Evolutionary conservation across 1,140 invertebrate species (phyloP).

Genomic region (Andricus grossulariae): DNA sequence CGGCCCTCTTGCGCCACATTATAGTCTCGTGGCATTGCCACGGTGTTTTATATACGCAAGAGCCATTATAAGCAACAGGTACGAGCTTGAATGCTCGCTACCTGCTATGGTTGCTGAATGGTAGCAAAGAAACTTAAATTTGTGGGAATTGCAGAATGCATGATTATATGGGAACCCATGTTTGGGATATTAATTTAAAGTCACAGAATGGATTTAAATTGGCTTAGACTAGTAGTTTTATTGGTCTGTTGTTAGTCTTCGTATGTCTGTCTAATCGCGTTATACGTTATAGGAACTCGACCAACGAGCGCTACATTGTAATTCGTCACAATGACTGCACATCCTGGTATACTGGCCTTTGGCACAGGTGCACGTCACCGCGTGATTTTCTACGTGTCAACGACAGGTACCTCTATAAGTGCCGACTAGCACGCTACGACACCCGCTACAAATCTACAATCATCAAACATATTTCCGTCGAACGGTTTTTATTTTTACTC

Average conservation of each 20-base stretch:
- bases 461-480: conserved; percentile 1
- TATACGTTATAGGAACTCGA: conserved; percentile 42
- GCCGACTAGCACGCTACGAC: neutral
- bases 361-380: conserved; percentile 59
- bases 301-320: conserved; percentile 58
- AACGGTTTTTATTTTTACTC: conserved; percentile 8
- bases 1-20: conserved; percentile 64
- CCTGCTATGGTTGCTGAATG: neutral
- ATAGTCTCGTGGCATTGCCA: conserved; percentile 21
- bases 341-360: conserved; percentile 60
- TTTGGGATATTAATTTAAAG: neutral
- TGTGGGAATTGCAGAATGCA: no score
- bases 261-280: conserved; percentile 43
- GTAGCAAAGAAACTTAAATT: no score
- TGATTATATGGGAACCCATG: no score
- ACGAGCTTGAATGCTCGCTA: neutral
- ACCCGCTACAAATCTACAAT: neutral
- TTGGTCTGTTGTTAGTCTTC: neutral
- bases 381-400: conserved; percentile 63
- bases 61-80: neutral
- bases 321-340: conserved; percentile 67
- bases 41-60: conserved; percentile 3
- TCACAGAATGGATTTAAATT: conserved; percentile 1
- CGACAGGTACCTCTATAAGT: conserved; percentile 48
- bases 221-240: neutral